Evolutionary conservation across 2,888 invertebrate species (phyloP), one percentile per base, ranked within the genome.

Genomic region (Pollenia labialis): DNA sequence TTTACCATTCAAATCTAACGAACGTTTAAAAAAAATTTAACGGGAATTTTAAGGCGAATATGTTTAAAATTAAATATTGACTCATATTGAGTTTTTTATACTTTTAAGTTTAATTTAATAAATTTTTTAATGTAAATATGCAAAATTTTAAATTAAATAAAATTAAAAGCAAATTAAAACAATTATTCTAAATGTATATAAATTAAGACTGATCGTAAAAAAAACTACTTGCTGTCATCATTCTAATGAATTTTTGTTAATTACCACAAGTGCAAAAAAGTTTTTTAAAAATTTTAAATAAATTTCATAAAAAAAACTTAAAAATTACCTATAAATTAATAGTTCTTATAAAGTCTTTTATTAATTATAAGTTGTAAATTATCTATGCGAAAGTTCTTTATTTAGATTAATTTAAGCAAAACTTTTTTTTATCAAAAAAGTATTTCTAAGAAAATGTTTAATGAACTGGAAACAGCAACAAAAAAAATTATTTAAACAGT

Each of bases 81-180:
- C 88, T 88, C 88, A 88, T 87, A 88, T 88, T 88, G 88, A 88
- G 88, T 88, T 81, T 48, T 44, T 44, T 16, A 66, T 60, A 50
- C 60, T 52, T 81, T 81, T 74, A 66, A 81, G 72, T 44, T 44
- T 80, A 86, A 56, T 66, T 56, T 54, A 62, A 72, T 8, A 23
- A 54, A 72, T 54, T 56, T 75, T 50, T 69, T 69, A 42, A 46
- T 84, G 64, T 79, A 76, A 58, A 84, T 72, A 56, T 58, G 11
- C 42, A 60, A 50, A 54, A 50, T 2, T 62, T 2, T 60, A 84
- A 68, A 66, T 10, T 44, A 12, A 50, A 42, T 42, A 40, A 56
- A 42, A n/a, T n/a, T n/a, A 66, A 66, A 54, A 68, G 8, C 14
- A 12, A 14, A 72, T 44, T 74, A 23, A 23, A 64, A 71, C 64